Evolutionary conservation across 2,113 vertebrate species (phyloP), one percentile per base, ranked within the genome.

Genomic region (Scytalopus superciliaris): DNA sequence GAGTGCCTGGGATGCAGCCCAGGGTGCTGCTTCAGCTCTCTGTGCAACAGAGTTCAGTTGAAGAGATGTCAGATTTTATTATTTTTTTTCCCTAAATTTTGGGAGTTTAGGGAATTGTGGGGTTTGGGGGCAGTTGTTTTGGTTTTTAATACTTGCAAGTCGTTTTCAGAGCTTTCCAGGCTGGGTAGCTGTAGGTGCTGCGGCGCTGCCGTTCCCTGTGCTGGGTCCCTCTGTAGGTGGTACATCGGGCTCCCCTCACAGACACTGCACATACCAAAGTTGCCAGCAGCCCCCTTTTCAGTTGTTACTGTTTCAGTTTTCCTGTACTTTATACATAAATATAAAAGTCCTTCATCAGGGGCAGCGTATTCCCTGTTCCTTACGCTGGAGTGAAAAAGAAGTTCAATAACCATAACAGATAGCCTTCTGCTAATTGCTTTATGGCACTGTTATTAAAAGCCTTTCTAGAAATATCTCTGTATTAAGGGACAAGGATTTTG

Each of bases 361-460:
- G 39, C 37, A 63, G 33, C 0, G 64, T 68, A 44, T 68, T 73
- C 30, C 47, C 23, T 50, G 16, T 91, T 91, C 69, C 57, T 64
- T 73, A 45, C 35, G 6, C 37, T 19, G 12, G 35, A 63, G 42
- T 69, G 66, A 69, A 84, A 68, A 68, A 37, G 21, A 28, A 72
- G 50, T 80, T 87, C 39, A 45, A 0, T 45, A 73, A 37, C 77
- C 25, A 10, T 37, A 50, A 70, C 57, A 60, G 60, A 80, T 47
- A 74, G 74, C 37, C 55, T 83, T 66, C 59, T 91, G 42, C 28
- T 92, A n/a, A 86, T 93, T 93, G 59, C 39, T 84, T 92, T 92
- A 82, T 78, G 87, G 49, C 37, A 15, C 40, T 77, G 55, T 85
- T 94, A 72, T 64, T 91, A 76, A 93, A 83, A 90, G 53, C 37